Percentiles rank a stretch among this genome's conserved stretches.
phyloP scores from a whole-genome alignment of 1,140 invertebrate genomes.

The Penaeus vannamei region DNA sequence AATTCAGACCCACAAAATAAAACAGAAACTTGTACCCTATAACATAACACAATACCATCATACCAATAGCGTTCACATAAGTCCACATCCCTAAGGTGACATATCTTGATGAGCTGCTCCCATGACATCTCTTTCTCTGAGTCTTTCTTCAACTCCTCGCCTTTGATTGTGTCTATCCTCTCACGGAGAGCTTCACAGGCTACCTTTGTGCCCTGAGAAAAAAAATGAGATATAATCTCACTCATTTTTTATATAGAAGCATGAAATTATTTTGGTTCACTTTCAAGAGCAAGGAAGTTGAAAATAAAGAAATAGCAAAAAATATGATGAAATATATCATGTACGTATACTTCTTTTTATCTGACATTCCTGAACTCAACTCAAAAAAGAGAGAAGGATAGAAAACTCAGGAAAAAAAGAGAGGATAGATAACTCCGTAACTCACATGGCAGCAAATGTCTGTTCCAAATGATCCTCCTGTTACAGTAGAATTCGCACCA shows the following conservation, averaged over 20 bases:
- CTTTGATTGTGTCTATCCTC: constrained; percentile 75
- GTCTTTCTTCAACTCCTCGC: constrained; percentile 71
- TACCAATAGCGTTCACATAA: constrained; percentile 79
- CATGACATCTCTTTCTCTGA: constrained; percentile 76
- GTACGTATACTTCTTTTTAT: not conserved
- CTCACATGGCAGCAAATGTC: constrained; percentile 47
- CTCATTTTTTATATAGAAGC: not conserved
- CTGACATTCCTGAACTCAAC: too few species aligned
- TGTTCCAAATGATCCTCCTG: constrained; percentile 71
- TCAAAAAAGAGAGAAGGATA: too few species aligned
- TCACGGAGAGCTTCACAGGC: constrained; percentile 52
- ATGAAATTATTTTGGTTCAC: not conserved
- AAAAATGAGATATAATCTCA: not conserved
- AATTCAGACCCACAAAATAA: not conserved
- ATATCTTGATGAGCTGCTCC: constrained; percentile 78
- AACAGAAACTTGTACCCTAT: not conserved
- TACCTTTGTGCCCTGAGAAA: constrained; percentile 53
- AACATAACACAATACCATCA: constrained; percentile 67
- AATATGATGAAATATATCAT: not conserved
- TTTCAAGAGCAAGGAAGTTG: not conserved
- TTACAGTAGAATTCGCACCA: constrained; percentile 70
- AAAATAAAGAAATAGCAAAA: not conserved
- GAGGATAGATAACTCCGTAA: too few species aligned
- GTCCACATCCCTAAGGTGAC: constrained; percentile 77
- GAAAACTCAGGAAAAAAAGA: too few species aligned